Base-by-base conservation (phyloP, 2,113 vertebrate species). In the Zeus faber region DNA sequence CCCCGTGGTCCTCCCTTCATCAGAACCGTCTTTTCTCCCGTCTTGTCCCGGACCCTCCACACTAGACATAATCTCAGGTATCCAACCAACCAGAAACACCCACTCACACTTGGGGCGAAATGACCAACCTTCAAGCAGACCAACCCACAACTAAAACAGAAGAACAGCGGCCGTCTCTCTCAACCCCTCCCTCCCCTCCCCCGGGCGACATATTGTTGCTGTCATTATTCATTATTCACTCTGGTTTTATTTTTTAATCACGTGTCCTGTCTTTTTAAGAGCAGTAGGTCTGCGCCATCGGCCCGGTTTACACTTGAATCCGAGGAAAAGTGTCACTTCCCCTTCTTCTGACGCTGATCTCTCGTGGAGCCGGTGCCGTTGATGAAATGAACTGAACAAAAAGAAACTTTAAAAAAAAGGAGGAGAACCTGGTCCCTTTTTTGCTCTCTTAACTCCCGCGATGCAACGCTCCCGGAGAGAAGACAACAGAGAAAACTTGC, bases 31-130 rank as follows among this genome's bases (percentile, higher is more conserved):
- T 69, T 50, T 70, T 54, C 41, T 31, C 50, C 59, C 61, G 48
- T 55, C 61, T 31, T 20, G 37, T 82, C 62, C 72, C 25, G 58
- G 59, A 41, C 54, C 49, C 66, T 70, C 62, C 66, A 81, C 71
- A 70, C 74, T 58, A 75, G 67, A 76, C 79, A 65, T 82, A 59
- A 86, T 84, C 89, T 90, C 88, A 89, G 88, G 88, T 87, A 89
- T 85, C 68, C 59, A 61, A 63, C 72, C 74, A 76, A 71, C 67
- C 67, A 51, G 62, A 31, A 62, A 63, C 62, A 65, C 44, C 24
- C 67, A n/a, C n/a, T n/a, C n/a, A n/a, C n/a, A n/a, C n/a, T n/a
- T n/a, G n/a, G n/a, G n/a, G n/a, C n/a, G n/a, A n/a, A n/a, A n/a
- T n/a, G n/a, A n/a, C 16, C 47, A 52, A 45, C 4, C 25, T 26